phyloP scores from a whole-genome alignment of 2,888 invertebrate genomes.

The Andrena praecox region DNA sequence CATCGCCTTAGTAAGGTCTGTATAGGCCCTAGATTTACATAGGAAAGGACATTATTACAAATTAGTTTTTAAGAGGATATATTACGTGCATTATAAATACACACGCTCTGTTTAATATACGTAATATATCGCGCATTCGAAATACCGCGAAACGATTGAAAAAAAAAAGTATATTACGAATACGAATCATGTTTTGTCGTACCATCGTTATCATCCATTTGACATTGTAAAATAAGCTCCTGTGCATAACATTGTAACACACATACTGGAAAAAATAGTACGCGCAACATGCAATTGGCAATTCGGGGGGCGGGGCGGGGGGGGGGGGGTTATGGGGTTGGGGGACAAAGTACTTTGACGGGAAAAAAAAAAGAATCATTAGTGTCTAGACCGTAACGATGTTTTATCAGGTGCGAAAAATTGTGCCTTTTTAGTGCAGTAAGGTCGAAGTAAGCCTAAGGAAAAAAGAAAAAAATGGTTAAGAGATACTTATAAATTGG shows the following conservation, averaged over 20 bases:
- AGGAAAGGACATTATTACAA: constrained; percentile 79
- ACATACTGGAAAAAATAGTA: constrained; percentile 48
- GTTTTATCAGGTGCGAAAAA: constrained; percentile 82
- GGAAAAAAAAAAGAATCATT: constrained; percentile 67
- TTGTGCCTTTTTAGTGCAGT: constrained; percentile 85
- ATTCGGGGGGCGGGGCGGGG: constrained; percentile 27
- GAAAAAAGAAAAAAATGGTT: constrained; percentile 78
- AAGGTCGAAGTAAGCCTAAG: constrained; percentile 83
- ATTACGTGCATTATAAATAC: constrained; percentile 79
- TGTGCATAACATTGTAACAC: constrained; percentile 55
- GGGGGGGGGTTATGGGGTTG: constrained; percentile 17
- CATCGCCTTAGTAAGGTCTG: constrained; percentile 82
- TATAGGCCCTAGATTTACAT: constrained; percentile 79
- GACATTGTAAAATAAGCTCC: constrained; percentile 70
- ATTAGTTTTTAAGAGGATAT: constrained; percentile 79
- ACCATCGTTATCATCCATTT: constrained; percentile 68
- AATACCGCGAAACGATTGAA: constrained; percentile 33
- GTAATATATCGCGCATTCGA: constrained; percentile 69
- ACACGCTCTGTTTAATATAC: constrained; percentile 69
- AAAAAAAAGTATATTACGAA: constrained; percentile 55
- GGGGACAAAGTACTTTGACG: constrained; percentile 49
- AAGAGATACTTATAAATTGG: constrained; percentile 73
- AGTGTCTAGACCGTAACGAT: constrained; percentile 76
- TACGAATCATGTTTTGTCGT: constrained; percentile 66
- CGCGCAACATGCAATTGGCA: constrained; percentile 61